These are phyloP conservation scores for Cyprinodon diabolis DNA, from an alignment of 2,797 vertebrate species.

Conservation along the genomic window DNA sequence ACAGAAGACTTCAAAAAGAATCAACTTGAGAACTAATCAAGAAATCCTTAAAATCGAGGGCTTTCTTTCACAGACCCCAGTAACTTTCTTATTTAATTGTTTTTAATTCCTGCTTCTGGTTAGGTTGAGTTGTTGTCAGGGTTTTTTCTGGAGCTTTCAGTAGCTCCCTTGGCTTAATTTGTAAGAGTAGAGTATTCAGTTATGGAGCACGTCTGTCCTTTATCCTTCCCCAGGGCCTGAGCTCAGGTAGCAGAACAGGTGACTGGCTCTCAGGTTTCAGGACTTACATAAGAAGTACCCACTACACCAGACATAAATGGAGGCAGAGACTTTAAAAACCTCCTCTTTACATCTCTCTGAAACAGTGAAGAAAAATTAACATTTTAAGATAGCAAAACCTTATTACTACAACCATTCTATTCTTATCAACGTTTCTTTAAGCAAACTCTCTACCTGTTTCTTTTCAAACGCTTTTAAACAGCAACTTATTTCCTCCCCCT, in stretches of 20 bases:
- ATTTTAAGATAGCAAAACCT: conserved; percentile 28
- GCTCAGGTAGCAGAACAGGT: conserved; percentile 77
- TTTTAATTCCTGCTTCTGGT: conserved; percentile 16
- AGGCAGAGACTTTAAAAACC: conserved; percentile 39
- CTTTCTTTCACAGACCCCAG: conserved; percentile 25
- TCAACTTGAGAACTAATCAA: conserved; percentile 25
- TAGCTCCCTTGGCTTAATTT: conserved; percentile 22
- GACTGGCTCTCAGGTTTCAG: conserved; percentile 76
- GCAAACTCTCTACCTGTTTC: conserved; percentile 27
- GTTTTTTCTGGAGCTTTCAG: conserved; percentile 28
- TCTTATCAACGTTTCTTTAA: conserved; percentile 33
- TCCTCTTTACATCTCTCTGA: conserved; percentile 39
- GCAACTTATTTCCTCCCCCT: conserved; percentile 32
- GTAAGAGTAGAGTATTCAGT: conserved; percentile 28
- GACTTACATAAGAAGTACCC: conserved; percentile 54
- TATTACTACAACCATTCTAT: conserved; percentile 21
- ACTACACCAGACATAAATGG: conserved; percentile 73
- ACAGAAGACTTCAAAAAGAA: conserved; percentile 5
- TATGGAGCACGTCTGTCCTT: conserved; percentile 21
- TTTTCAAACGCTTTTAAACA: conserved; percentile 24
- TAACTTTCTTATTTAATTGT: conserved; percentile 34
- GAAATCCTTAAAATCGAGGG: conserved; percentile 20
- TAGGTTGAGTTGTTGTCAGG: conserved; percentile 21
- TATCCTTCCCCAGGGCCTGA: conserved; percentile 33
- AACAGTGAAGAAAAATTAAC: conserved; percentile 17